phyloP scores from a whole-genome alignment of 2,888 invertebrate species.

The Hirtodrosophila alboralis region DNA sequence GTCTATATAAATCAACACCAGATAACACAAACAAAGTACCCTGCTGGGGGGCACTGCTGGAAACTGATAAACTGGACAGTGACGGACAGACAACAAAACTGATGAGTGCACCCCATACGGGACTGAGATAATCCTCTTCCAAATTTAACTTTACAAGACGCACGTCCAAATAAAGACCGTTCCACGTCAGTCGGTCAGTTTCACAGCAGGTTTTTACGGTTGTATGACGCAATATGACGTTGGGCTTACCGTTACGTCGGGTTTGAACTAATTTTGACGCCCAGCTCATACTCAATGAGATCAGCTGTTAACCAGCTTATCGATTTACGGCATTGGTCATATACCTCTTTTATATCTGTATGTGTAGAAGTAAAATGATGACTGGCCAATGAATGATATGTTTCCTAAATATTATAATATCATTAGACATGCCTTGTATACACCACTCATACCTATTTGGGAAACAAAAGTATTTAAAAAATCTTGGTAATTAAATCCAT shows the following conservation, averaged over 20 bases:
- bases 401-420: conserved; percentile 57
- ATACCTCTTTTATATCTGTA: conserved; percentile 45
- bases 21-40: conserved; percentile 58
- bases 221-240: conserved; percentile 52
- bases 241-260: conserved; percentile 35
- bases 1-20: conserved; percentile 55
- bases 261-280: conserved; percentile 9
- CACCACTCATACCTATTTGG: conserved; percentile 42
- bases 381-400: conserved; percentile 59
- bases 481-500: conserved; percentile 59
- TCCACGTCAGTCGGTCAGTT: conserved; percentile 32
- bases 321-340: conserved; percentile 51
- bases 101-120: conserved; percentile 9
- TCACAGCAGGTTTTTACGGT: conserved; percentile 46
- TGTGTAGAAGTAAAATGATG: conserved; percentile 41
- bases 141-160: conserved; percentile 30
- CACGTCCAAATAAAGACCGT: conserved; percentile 40
- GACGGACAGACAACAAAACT: conserved; percentile 6
- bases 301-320: conserved; percentile 44
- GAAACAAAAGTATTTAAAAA: conserved; percentile 17
- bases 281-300: conserved; percentile 20
- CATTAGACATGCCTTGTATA: conserved; percentile 14
- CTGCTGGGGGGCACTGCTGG: conserved; percentile 31
- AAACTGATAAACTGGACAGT: conserved; percentile 12
- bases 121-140: conserved; percentile 32